Evolutionary conservation across 2,113 vertebrate genomes (phyloP).

Genomic region (Geococcyx californianus): DNA sequence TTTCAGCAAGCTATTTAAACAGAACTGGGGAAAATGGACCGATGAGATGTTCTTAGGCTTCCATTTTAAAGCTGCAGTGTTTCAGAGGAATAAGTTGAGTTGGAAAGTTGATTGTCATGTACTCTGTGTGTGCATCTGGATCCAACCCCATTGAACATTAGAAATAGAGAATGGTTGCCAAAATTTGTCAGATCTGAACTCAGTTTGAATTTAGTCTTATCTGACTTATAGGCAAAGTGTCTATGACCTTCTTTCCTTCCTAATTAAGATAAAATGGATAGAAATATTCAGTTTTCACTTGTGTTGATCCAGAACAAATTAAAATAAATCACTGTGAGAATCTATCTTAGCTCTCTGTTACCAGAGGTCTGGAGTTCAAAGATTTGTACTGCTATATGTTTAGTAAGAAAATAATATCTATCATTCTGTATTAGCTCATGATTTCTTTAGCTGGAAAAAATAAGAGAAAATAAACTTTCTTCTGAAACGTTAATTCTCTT

Average conservation of each 20-base stretch:
- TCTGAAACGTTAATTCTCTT: not conserved
- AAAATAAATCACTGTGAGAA: not conserved
- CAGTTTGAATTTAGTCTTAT: not conserved
- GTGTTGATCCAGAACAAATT: not conserved
- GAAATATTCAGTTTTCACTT: not conserved
- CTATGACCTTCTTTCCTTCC: not conserved
- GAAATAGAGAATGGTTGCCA: not conserved
- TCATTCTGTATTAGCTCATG: not conserved
- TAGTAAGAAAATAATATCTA: not conserved
- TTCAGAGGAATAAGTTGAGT: not conserved
- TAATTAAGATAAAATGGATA: not conserved
- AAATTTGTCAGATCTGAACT: not conserved
- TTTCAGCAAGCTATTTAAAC: conserved; percentile 33
- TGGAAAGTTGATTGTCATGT: not conserved
- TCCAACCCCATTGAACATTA: not conserved
- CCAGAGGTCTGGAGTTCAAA: not conserved
- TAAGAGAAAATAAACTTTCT: not conserved
- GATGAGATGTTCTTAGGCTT: not conserved
- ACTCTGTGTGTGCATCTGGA: not conserved
- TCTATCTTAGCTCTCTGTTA: not conserved
- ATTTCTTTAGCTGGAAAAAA: not conserved
- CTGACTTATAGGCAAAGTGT: not conserved
- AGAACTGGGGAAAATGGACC: not conserved
- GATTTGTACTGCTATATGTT: not conserved
- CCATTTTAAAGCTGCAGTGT: not conserved